Evolutionary conservation across 2,113 vertebrate genomes (phyloP).

Genomic region (Montifringilla adamsi): DNA sequence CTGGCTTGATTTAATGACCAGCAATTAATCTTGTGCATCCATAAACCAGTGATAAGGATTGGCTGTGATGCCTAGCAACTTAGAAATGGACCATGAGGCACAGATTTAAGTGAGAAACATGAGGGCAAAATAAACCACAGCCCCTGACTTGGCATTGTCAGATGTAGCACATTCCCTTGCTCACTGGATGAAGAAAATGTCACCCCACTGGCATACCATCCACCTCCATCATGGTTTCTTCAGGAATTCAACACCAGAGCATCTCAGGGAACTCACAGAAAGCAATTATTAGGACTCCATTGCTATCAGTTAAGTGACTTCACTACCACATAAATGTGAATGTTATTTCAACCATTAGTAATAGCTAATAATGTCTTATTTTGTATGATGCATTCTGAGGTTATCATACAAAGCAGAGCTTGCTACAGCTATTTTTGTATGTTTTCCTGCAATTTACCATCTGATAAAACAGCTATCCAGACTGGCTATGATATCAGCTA

Average conservation of each 20-base stretch:
- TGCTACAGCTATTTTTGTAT: conserved; percentile 8
- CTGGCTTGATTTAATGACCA: neutral
- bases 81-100: neutral
- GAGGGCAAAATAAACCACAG: neutral
- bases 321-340: neutral
- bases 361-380: neutral
- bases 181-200: neutral
- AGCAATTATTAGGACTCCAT: neutral
- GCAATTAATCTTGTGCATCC: neutral
- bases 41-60: neutral
- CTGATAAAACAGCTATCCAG: conserved; percentile 18
- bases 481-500: neutral
- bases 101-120: neutral
- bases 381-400: neutral
- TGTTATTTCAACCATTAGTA: neutral
- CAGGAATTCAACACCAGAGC: neutral
- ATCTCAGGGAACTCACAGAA: neutral
- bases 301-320: neutral
- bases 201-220: neutral
- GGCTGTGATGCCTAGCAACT: neutral
- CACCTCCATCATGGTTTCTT: neutral
- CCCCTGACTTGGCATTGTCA: neutral
- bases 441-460: neutral
- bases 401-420: neutral
- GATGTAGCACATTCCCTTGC: neutral